Base-by-base conservation (phyloP, 2,113 vertebrate species). In the Tachysurus fulvidraco region DNA sequence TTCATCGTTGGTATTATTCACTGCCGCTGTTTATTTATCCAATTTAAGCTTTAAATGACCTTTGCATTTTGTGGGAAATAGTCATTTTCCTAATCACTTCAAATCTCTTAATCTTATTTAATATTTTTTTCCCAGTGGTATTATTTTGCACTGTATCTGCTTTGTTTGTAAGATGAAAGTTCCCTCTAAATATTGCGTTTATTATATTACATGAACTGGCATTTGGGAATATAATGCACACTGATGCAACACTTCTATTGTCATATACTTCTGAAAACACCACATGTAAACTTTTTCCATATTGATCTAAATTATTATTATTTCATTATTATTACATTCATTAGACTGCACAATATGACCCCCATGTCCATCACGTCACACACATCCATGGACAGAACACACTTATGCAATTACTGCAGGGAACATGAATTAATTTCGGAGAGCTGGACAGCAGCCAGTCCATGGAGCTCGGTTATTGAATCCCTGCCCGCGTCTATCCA, bases 381-480 rank as follows among this genome's bases (percentile, higher is more conserved):
- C 41, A 86, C 44, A 83, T 14, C 52, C 79, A 87, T 74, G 74
- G 79, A 87, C 80, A 64, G 84, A 91, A 90, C 88, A 87, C 87
- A 86, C 89, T 92, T 92, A 87, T 89, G 90, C 86, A 89, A 91
- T 88, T 74, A 88, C 92, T 90, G 85, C 90, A 88, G 91, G 86
- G 90, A 93, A 91, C 90, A 92, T 86, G 90, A 93, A 94, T 92
- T 92, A 81, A 93, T 92, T 92, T 93, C 83, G 92, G 88, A 88
- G 88, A 90, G 86, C 87, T 95, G 93, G 94, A 94, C 86, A 91
- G 76, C 55, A 91, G 92, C 93, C 94, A 93, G 89, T 91, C 79
- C 88, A 91, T 91, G 78, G 88, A 90, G 91, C 91, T 92, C 88
- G 91, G 90, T 94, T 92, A 92, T 91, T 94, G 92, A 95, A 94